Evolutionary conservation across 2,113 vertebrate species (phyloP), one percentile per base, ranked within the genome.

Genomic region (Tylochromis polylepis): DNA sequence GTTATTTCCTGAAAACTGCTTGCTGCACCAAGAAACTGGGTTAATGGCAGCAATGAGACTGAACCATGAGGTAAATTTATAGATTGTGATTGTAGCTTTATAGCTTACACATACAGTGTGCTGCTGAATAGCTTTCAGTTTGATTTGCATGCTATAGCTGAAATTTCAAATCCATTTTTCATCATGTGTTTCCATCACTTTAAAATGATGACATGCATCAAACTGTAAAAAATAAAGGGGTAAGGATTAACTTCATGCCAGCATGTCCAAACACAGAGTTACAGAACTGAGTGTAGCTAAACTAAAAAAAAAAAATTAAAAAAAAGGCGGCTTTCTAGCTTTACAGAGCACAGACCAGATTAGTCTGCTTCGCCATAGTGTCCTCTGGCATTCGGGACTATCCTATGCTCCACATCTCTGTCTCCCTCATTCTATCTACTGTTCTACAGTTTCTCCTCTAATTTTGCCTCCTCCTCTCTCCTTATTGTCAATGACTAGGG

Each of bases 401-500:
- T 89, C 84, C 70, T 36, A 46, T 36, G 15, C 82, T 58, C 56
- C 3, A 20, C 57, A 82, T 84, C 60, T 53, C 56, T 85, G 57
- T 55, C 58, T 86, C 75, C 56, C 78, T 88, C 57, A 79, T 90
- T 55, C 65, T n/a, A 57, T 82, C 79, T 53, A 85, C 91, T 79
- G 91, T 86, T 90, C 53, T 59, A 89, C 85, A 86, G 72, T 89
- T 89, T 81, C 72, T 86, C 83, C 77, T 84, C 85, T 88, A 85
- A 88, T 89, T 87, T 88, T 79, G 46, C 88, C 85, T 92, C 90
- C 84, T 92, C 92, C 90, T 87, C 70, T 86, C 82, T 85, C 55
- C 86, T 90, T 89, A 94, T 95, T 94, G 92, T 94, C 93, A 89
- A 88, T 92, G 91, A 94, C 92, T 88, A 60, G 87, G 82, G 91